Base-by-base conservation (phyloP, 1,140 invertebrate genomes). In the Anastrepha ludens region DNA sequence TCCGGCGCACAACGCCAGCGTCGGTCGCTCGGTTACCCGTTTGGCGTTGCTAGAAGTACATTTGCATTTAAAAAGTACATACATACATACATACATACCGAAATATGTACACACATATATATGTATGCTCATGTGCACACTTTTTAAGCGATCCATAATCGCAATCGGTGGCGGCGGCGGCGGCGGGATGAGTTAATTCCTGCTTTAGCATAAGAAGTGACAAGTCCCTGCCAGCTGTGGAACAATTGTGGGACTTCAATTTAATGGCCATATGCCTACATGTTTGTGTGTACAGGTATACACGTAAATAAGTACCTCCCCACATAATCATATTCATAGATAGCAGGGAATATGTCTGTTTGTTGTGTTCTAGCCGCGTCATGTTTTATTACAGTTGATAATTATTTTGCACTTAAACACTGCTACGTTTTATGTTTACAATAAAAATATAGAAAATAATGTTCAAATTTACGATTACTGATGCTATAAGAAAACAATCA, bases 1-100 rank as follows among this genome's bases (percentile, higher is more conserved):
- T 92, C 91, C 91, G 91, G 91, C 91, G 89, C 89, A 88, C 60
- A 65, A 47, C 87, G 58, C 29, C 85, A 81, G 47, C 44, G 74
- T 81, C 70, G 17, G 15, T 13, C 39, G 17, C 47, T 41, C n/a
- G 13, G 74, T 81, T 81, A 81, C 67, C 67, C 67, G 11, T 4
- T 47, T 74, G 39, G 67, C 41, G 39, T 74, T 74, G 67, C 41
- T 64, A 85, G 60, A 70, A 81, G 39, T 47, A 41, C n/a, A 88
- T 47, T 67, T 85, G n/a, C 29, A 65, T 67, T 65, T 59, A 58
- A 65, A 62, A 47, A 85, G 20, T 67, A 85, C 29, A 11, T 60
- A 60, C 8, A 50, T 58, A 70, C 55, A 29, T 29, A 29, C 29
- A 29, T 29, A 29, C 29, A 29, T 29, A 29, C 29, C 29, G 5